Evolutionary conservation across 2,888 invertebrate species (phyloP).

Genomic region (Troides oblongomaculatus): DNA sequence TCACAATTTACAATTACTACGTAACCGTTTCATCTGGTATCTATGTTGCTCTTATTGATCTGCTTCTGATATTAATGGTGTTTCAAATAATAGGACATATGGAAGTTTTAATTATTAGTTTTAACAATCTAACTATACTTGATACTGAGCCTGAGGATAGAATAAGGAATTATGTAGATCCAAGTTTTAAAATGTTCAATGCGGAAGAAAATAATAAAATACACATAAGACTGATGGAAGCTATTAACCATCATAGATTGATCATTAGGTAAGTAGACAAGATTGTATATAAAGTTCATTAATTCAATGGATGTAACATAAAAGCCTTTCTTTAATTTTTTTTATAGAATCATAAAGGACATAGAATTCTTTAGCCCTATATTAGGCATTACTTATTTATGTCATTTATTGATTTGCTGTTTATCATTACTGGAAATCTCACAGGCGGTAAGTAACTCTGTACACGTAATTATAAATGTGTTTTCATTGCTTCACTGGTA

Average conservation of each 20-base stretch:
- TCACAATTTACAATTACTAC: slow-evolving; percentile 19
- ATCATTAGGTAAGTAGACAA: slow-evolving; percentile 20
- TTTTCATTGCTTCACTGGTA: too few relatives aligned
- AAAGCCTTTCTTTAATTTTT: too few relatives aligned
- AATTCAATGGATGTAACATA: background rate
- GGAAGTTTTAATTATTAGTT: slow-evolving; percentile 25
- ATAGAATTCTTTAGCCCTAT: slow-evolving; percentile 30
- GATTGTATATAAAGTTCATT: background rate
- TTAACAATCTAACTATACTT: slow-evolving; percentile 19
- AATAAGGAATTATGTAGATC: background rate
- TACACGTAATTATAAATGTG: too few relatives aligned
- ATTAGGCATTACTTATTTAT: slow-evolving; percentile 29
- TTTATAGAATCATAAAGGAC: slow-evolving; percentile 29
- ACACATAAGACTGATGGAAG: slow-evolving; percentile 5
- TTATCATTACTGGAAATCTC: slow-evolving; percentile 28
- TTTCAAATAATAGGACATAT: slow-evolving; percentile 37
- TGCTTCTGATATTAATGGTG: slow-evolving; percentile 30
- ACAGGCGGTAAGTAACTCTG: slow-evolving; percentile 24
- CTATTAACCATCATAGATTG: slow-evolving; percentile 25
- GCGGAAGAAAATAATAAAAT: slow-evolving; percentile 21
- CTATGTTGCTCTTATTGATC: slow-evolving; percentile 29
- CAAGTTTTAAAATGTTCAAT: slow-evolving; percentile 12
- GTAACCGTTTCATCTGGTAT: slow-evolving; percentile 21
- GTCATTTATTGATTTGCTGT: slow-evolving; percentile 27
- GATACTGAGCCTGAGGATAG: background rate